Base-by-base conservation (phyloP, 2,797 vertebrate species). In the Gymnopithys bicolor region DNA sequence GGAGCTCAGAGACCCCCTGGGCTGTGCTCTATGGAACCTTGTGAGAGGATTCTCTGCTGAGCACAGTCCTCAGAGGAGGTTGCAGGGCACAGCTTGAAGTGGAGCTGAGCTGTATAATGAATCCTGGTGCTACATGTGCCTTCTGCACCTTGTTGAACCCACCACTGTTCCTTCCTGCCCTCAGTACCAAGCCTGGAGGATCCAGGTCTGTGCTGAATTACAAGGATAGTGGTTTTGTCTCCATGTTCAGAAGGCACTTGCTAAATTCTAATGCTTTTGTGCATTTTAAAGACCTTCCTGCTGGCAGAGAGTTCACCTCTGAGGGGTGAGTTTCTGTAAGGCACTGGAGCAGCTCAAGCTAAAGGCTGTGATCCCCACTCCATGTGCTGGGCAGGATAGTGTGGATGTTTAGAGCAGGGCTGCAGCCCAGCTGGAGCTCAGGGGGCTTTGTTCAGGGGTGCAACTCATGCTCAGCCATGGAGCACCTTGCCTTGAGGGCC, bases 1-100 rank as follows among this genome's bases (percentile, higher is more conserved):
- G 41, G 24, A 43, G 2, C 70, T 27, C 2, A 0, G 45, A 25
- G n/a, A 25, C 56, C 45, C 48, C 48, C 35, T 1, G 30, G 33
- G 19, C 27, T 0, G 0, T 13, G 51, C 0, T 0, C 77, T 1
- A 0, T 3, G 1, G 32, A 2, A 25, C 41, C 32, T 56, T 27
- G 21, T 0, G 27, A 60, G 41, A 41, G 76, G 25, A 7, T 60
- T n/a, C 68, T 56, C 58, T 52, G 85, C 76, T 6, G 43, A 45
- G 64, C 25, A 12, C 30, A 45, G 59, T 79, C 70, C 68, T 62
- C 5, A 3, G 82, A 6, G 43, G 8, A 35, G 83, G 68, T 2
- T 19, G 15, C 0, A 1, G 45, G 74, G n/a, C 58, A 73, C 51
- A 19, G 48, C 41, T 74, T 1, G 0, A 35, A 13, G n/a, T 5